Percentiles rank a stretch among this genome's conserved stretches.
Evolutionary conservation across 1,140 invertebrate species (phyloP).

Genomic region (Drosophila parabipectinata): DNA sequence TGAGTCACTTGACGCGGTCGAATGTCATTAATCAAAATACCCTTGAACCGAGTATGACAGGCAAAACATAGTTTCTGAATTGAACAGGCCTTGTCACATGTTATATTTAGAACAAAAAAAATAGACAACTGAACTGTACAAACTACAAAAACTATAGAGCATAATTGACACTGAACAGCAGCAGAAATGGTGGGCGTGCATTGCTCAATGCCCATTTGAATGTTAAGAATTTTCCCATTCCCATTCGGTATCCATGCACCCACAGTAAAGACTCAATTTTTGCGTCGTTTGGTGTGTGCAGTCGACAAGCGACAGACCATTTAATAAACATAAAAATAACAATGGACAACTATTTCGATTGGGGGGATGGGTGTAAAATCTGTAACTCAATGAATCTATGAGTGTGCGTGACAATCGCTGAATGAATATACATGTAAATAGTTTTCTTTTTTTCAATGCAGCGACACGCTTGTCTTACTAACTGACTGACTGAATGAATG

Average conservation of each 20-base stretch:
- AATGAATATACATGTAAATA: conserved; percentile 29
- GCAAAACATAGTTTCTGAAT: conserved; percentile 46
- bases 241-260: conserved; percentile 20
- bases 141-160: conserved; percentile 41
- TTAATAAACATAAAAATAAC: conserved; percentile 59
- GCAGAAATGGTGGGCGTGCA: conserved; percentile 53
- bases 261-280: conserved; percentile 67
- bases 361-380: neutral
- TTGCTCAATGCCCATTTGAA: conserved; percentile 63
- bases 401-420: conserved; percentile 44
- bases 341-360: conserved; percentile 24
- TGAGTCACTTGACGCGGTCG: conserved; percentile 50
- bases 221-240: conserved; percentile 50
- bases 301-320: conserved; percentile 45
- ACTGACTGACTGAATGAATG: conserved; percentile 35
- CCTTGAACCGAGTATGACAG: conserved; percentile 71
- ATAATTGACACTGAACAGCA: conserved; percentile 36
- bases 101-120: conserved; percentile 66
- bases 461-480: conserved; percentile 43
- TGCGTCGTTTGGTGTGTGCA: conserved; percentile 39
- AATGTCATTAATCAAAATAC: conserved; percentile 72
- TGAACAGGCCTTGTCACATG: conserved; percentile 54
- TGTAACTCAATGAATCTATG: conserved; percentile 18
- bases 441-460: conserved; percentile 18
- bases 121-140: conserved; percentile 13